Conservation (phyloP, 2,888 invertebrate genomes). For the Entomobrya multifasciata region DNA sequence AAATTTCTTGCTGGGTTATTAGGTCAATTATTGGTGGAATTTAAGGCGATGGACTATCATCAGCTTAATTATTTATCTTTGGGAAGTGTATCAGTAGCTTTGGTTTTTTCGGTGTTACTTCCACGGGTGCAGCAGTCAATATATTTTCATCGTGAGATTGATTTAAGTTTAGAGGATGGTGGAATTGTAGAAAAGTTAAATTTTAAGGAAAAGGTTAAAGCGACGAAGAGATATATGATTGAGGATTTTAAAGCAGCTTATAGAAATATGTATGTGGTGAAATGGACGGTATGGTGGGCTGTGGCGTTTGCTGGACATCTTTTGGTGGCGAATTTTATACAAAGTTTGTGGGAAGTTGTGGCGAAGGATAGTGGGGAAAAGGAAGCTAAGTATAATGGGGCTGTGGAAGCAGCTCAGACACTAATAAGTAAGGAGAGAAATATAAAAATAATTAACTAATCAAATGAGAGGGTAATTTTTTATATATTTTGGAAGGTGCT, state of each 20-base stretch:
- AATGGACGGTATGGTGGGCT: conserved; percentile 91
- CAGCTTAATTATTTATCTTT: conserved; percentile 91
- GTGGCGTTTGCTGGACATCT: conserved; percentile 83
- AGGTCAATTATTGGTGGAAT: conserved; percentile 88
- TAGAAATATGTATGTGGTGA: conserved; percentile 84
- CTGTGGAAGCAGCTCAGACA: conserved; percentile 87
- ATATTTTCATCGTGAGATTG: conserved; percentile 87
- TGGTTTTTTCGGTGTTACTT: conserved; percentile 89
- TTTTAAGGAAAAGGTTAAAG: conserved; percentile 59
- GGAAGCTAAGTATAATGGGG: conserved; percentile 84
- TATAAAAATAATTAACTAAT: no score
- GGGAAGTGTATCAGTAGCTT: conserved; percentile 86
- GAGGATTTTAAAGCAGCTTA: conserved; percentile 85
- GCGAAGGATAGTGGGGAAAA: conserved; percentile 84
- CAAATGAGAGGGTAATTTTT: no score
- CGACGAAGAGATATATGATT: conserved; percentile 82
- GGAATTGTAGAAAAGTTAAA: no score
- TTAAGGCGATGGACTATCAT: conserved; percentile 86
- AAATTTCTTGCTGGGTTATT: conserved; percentile 88
- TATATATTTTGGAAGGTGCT: no score
- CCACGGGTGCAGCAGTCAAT: conserved; percentile 88
- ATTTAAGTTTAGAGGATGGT: no score
- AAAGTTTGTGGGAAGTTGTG: conserved; percentile 90
- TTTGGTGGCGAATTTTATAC: conserved; percentile 87
- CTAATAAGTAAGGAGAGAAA: conserved; percentile 87